Conservation (phyloP, 1,140 invertebrate genomes). For the Neotoxoptera formosana region DNA sequence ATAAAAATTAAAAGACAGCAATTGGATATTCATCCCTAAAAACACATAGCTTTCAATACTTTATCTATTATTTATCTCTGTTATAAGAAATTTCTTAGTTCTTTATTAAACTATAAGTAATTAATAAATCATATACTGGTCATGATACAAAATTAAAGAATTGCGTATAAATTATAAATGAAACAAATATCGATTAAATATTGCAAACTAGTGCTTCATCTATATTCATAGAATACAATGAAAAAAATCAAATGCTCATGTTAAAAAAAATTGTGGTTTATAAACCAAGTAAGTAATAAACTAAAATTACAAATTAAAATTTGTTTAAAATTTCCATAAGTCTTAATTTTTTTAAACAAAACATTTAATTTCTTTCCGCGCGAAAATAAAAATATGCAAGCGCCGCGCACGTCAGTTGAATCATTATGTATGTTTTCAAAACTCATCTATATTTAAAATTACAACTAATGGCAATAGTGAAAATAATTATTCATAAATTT, state of each 20-base stretch:
- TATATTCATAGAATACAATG: constrained; percentile 17
- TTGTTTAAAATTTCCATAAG: background rate
- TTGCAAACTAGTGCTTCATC: constrained; percentile 8
- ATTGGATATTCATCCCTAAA: constrained; percentile 49
- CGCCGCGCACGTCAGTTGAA: constrained; percentile 48
- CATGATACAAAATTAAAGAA: background rate
- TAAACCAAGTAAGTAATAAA: background rate
- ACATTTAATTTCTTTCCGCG: constrained; percentile 48
- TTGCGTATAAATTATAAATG: background rate
- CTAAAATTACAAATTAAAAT: background rate
- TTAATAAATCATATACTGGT: background rate
- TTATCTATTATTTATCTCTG: constrained; percentile 13
- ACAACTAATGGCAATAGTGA: background rate
- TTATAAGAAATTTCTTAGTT: background rate
- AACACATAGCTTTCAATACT: constrained; percentile 21
- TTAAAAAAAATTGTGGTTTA: constrained; percentile 39
- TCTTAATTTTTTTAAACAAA: constrained; percentile 12
- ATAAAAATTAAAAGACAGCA: constrained; percentile 39
- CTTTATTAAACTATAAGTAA: background rate
- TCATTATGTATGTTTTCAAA: constrained; percentile 46
- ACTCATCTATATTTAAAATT: background rate
- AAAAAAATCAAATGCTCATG: constrained; percentile 36
- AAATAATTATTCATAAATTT: background rate
- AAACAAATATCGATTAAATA: constrained; percentile 37
- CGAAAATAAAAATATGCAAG: constrained; percentile 49